Evolutionary conservation across 2,797 vertebrate genomes (phyloP).

Genomic region (Molossus molossus): DNA sequence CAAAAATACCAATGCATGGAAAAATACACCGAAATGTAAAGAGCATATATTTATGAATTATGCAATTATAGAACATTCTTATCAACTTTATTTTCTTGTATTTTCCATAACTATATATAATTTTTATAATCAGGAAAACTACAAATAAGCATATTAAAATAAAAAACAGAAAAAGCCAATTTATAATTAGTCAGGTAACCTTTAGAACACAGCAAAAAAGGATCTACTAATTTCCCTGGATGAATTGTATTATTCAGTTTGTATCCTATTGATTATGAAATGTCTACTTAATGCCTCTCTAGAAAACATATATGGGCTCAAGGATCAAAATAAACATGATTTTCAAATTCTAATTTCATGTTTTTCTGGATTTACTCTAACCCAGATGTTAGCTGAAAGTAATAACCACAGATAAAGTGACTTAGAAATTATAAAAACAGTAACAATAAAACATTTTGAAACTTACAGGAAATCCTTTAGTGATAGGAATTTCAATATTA

Average conservation of each 20-base stretch:
- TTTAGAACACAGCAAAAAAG: slow-evolving; percentile 45
- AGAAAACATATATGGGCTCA: slow-evolving; percentile 8
- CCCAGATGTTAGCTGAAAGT: slow-evolving; percentile 32
- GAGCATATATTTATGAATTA: not conserved
- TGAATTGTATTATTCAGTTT: slow-evolving; percentile 33
- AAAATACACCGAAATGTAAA: slow-evolving; percentile 37
- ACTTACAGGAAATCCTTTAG: slow-evolving; percentile 98
- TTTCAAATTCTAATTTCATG: slow-evolving; percentile 48
- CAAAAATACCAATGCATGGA: not conserved
- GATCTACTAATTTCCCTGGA: not conserved
- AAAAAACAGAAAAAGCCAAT: slow-evolving; percentile 53
- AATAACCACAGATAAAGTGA: slow-evolving; percentile 54
- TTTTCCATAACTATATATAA: slow-evolving; percentile 17
- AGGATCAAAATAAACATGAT: slow-evolving; percentile 62
- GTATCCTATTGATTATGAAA: slow-evolving; percentile 43
- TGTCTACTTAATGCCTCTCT: slow-evolving; percentile 19
- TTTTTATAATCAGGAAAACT: slow-evolving; percentile 53
- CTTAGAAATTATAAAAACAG: slow-evolving; percentile 62
- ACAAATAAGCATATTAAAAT: slow-evolving; percentile 45
- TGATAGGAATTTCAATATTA: slow-evolving; percentile 97
- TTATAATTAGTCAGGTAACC: not conserved
- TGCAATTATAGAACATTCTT: not conserved
- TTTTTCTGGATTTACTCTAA: slow-evolving; percentile 43
- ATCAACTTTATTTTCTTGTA: slow-evolving; percentile 45
- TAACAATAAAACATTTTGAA: slow-evolving; percentile 59